Conservation (phyloP, 2,888 invertebrate species). For the Philaethria dido region DNA sequence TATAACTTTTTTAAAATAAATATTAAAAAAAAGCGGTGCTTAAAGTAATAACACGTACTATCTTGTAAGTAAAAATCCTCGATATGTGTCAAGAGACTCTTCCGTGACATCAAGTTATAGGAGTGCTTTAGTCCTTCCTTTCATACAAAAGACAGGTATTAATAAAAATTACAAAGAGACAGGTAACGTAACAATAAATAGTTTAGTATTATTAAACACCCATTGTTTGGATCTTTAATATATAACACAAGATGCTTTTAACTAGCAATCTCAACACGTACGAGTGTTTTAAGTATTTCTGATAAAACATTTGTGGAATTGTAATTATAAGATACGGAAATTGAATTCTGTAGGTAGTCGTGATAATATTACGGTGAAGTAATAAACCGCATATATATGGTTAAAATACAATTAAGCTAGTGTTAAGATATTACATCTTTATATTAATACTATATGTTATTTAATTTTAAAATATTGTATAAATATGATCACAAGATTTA, state of each 20-base stretch:
- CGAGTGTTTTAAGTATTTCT: slow-evolving; percentile 18
- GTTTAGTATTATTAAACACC: no score
- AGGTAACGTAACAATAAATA: background rate
- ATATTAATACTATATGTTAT: no score
- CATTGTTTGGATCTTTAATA: background rate
- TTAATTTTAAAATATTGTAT: no score
- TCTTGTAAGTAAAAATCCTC: background rate
- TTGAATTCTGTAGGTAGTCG: slow-evolving; percentile 31
- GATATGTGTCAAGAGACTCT: slow-evolving; percentile 10
- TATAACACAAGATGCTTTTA: slow-evolving; percentile 6
- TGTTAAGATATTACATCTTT: no score
- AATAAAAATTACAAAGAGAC: background rate
- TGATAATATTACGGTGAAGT: slow-evolving; percentile 29
- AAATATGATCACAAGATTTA: no score
- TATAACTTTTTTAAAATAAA: no score
- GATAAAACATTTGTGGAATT: slow-evolving; percentile 24
- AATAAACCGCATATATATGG: slow-evolving; percentile 25
- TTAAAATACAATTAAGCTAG: slow-evolving; percentile 26
- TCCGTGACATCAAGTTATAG: background rate
- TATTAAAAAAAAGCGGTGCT: background rate
- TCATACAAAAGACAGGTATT: background rate
- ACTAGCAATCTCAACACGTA: slow-evolving; percentile 21
- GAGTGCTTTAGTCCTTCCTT: background rate
- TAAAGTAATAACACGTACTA: background rate
- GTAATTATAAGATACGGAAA: slow-evolving; percentile 35